phyloP scores from a whole-genome alignment of 2,888 invertebrate species.

The Tachystola acroxantha region DNA sequence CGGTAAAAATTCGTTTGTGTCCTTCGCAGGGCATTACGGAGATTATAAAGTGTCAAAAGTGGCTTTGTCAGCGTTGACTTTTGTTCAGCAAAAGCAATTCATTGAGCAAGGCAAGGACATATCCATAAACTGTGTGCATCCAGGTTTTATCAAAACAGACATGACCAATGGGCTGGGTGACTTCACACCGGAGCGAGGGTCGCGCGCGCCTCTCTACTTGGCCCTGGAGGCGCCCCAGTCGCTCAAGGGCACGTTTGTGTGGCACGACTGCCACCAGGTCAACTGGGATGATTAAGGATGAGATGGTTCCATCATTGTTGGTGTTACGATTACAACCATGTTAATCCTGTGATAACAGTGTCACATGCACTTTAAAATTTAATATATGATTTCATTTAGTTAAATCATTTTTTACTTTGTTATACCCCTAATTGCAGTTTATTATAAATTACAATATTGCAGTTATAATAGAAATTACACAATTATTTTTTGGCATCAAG shows the following conservation, averaged over 20 bases:
- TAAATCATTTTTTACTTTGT: conserved; percentile 35
- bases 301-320: conserved; percentile 37
- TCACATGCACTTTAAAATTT: conserved; percentile 65
- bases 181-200: conserved; percentile 64
- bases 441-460: background rate
- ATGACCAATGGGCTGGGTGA: conserved; percentile 74
- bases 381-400: conserved; percentile 61
- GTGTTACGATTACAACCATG: conserved; percentile 52
- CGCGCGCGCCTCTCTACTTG: conserved; percentile 59
- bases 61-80: conserved; percentile 65
- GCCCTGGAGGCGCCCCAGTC: conserved; percentile 65
- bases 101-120: conserved; percentile 68
- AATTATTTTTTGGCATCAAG: background rate
- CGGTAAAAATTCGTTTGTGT: conserved; percentile 54
- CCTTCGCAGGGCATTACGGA: conserved; percentile 66
- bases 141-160: conserved; percentile 70
- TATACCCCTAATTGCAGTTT: background rate
- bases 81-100: conserved; percentile 67
- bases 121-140: conserved; percentile 70
- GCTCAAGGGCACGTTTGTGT: conserved; percentile 65
- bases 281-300: conserved; percentile 69
- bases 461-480: background rate
- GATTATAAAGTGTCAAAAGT: conserved; percentile 74
- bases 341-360: conserved; percentile 71
- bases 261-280: conserved; percentile 71